Evolutionary conservation across 2,888 invertebrate species (phyloP), one percentile per base, ranked within the genome.

Genomic region (Odontocolon sp.): DNA sequence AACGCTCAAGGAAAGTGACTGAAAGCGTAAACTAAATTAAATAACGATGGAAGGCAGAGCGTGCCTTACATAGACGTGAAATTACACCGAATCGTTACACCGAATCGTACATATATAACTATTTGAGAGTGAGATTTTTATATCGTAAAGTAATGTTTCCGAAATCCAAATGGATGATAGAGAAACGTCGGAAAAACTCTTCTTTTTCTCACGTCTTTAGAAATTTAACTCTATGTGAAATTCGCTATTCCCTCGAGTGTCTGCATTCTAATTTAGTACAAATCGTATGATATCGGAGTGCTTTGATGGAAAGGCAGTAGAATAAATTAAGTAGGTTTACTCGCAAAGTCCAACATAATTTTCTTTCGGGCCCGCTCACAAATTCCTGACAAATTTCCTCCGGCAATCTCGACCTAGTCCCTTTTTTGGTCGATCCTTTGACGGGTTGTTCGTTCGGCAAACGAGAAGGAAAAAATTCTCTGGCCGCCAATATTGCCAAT

Each of bases 1-100:
- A 47, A 69, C 36, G n/a, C 56, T 18, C 50, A 81, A 85, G 82
- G 85, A 87, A 86, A 88, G 86, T 85, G 83, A 80, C 80, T 79
- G 86, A 88, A 87, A 87, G 87, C 85, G 87, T 87, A 86, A 87
- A 86, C 77, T 82, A 78, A 87, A 86, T 87, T 86, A 84, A 80
- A 85, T 88, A 87, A 87, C 81, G 69, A 54, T 42, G 31, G 72
- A 56, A 70, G 69, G 66, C 80, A 72, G 66, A 75, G 63, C 63
- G 74, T 45, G 57, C 75, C 80, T 84, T 80, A 81, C 82, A 74
- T 71, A 47, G 67, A 36, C 47, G 69, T 33, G 54, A 56, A 67
- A 67, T 56, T 56, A 56, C 14, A 45, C 8, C 56, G 40, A 6
- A 21, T 56, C 54, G 42, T 42, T 42, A 33, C 38, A 45, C 16